Percentiles rank a stretch among this genome's conserved stretches.
phyloP scores from a whole-genome alignment of 2,888 invertebrate genomes.

The Mythimna impura region DNA sequence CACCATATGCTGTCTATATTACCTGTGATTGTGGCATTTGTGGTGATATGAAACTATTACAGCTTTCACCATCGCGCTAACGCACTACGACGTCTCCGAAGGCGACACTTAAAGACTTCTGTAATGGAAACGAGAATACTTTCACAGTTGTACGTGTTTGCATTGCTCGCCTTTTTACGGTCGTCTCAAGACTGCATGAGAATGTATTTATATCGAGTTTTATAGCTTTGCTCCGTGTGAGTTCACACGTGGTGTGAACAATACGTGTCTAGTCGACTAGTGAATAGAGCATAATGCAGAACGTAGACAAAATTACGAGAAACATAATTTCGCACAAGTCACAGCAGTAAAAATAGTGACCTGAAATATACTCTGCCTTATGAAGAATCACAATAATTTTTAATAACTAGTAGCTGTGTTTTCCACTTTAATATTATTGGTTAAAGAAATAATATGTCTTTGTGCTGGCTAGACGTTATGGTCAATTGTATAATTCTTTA shows the following conservation, averaged over 20 bases:
- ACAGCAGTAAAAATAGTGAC: slow-evolving; percentile 1
- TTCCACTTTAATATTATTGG: not conserved
- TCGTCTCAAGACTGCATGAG: slow-evolving; percentile 39
- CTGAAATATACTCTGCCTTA: not conserved
- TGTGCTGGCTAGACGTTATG: not conserved
- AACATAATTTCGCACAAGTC: slow-evolving; percentile 1
- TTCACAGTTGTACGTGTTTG: slow-evolving; percentile 65
- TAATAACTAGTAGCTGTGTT: not conserved
- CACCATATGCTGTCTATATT: slow-evolving; percentile 62
- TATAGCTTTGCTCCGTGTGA: slow-evolving; percentile 32
- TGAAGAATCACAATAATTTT: not conserved
- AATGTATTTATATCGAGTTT: slow-evolving; percentile 42
- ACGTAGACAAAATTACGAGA: slow-evolving; percentile 3
- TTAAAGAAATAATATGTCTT: not conserved
- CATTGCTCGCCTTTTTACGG: slow-evolving; percentile 62
- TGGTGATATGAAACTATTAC: slow-evolving; percentile 64
- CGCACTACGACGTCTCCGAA: slow-evolving; percentile 29
- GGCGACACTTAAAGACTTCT: slow-evolving; percentile 56
- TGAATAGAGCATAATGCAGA: not conserved
- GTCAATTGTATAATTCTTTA: not conserved
- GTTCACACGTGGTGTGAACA: slow-evolving; percentile 40
- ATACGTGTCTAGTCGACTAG: slow-evolving; percentile 19
- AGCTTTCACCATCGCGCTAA: slow-evolving; percentile 65
- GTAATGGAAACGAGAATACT: slow-evolving; percentile 68
- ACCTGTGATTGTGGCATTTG: slow-evolving; percentile 63